Percentiles rank a stretch among this genome's conserved stretches.
phyloP scores from a whole-genome alignment of 2,113 vertebrate species.

The Greenwoodochromis staneri region DNA sequence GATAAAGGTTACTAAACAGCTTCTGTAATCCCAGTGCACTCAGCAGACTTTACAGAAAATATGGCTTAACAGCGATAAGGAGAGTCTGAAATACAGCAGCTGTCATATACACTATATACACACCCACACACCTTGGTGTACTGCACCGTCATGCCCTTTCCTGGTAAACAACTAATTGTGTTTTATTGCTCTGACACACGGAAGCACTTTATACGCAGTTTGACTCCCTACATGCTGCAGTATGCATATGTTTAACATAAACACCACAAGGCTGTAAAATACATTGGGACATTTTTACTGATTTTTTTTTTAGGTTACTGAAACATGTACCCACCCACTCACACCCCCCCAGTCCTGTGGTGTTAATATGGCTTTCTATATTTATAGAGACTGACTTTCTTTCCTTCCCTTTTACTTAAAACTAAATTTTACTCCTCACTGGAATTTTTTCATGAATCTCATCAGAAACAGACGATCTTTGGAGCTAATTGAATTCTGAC shows the following conservation, averaged over 20 bases:
- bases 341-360: neutral
- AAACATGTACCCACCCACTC: neutral
- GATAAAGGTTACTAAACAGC: neutral
- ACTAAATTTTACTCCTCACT: neutral
- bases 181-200: neutral
- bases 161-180: neutral
- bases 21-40: neutral
- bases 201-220: neutral
- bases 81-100: neutral
- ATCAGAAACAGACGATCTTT: neutral
- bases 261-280: neutral
- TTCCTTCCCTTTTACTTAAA: neutral
- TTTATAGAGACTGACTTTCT: neutral
- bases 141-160: neutral
- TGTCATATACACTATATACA: neutral
- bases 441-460: neutral
- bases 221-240: neutral
- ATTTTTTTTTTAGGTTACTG: neutral
- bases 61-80: neutral
- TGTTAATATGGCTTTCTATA: neutral
- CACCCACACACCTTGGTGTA: neutral
- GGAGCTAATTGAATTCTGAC: neutral
- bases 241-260: neutral
- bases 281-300: neutral
- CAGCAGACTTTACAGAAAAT: neutral